phyloP scores from a whole-genome alignment of 2,797 vertebrate genomes.

The Percopsis omiscomaycus region DNA sequence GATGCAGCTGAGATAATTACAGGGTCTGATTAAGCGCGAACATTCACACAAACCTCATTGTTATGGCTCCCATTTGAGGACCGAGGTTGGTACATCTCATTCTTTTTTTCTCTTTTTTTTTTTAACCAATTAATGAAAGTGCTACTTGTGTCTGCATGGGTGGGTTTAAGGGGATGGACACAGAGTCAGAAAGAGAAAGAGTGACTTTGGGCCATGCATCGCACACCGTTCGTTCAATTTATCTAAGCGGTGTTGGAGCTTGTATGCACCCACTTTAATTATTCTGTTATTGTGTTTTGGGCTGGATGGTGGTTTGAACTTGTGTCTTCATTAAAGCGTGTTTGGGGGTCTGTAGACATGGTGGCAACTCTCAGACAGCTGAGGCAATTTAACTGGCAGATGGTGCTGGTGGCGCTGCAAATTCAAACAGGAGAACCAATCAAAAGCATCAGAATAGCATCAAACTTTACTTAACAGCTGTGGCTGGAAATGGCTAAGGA shows the following conservation, averaged over 20 bases:
- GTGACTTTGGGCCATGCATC: slow-evolving; percentile 12
- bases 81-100: slow-evolving; percentile 32
- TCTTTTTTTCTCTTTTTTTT: slow-evolving; percentile 15
- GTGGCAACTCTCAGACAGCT: no score
- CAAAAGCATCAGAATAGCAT: no score
- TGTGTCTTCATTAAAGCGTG: slow-evolving; percentile 59
- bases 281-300: slow-evolving; percentile 61
- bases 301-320: slow-evolving; percentile 46
- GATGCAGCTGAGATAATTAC: slow-evolving; percentile 58
- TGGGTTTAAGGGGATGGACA: slow-evolving; percentile 36
- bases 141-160: slow-evolving; percentile 22
- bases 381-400: no score
- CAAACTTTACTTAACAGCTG: no score
- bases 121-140: slow-evolving; percentile 40
- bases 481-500: no score
- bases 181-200: slow-evolving; percentile 37
- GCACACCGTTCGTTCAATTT: slow-evolving; percentile 49
- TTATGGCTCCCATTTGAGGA: slow-evolving; percentile 27
- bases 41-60: slow-evolving; percentile 30
- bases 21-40: slow-evolving; percentile 41
- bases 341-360: slow-evolving; percentile 12
- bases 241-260: slow-evolving; percentile 42
- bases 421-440: no score
- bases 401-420: no score
- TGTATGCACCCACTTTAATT: slow-evolving; percentile 61